Evolutionary conservation across 2,888 invertebrate genomes (phyloP), one percentile per base, ranked within the genome.

Genomic region (Lathronympha strigana): DNA sequence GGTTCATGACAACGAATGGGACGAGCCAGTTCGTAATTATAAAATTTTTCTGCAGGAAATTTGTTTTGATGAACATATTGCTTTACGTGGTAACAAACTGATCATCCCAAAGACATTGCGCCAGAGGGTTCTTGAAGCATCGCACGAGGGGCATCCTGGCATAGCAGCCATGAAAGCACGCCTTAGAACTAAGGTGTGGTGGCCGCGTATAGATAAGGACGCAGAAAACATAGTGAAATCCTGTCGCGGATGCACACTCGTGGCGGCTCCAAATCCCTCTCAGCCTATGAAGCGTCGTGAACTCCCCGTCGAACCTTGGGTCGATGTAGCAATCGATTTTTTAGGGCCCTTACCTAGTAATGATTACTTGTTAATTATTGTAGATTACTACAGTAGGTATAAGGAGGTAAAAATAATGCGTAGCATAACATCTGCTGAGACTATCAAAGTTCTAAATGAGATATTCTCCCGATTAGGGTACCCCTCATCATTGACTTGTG

Each of bases 141-240:
- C 66, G 0, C 66, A 68, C 21, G 43, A 63, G 51, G 63, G 68
- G 2, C 77, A 77, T 50, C 72, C 74, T 1, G 75, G 75, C 11
- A 72, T 72, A 23, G 70, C 68, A 1, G 43, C 45, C 19, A 62
- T 62, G 62, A 64, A 66, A 28, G 45, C 50, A 21, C 54, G 67
- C 0, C 31, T 68, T 3, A 54, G 68, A 19, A 38, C 61, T 2
- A 68, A 66, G 33, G 66, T 63, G n/a, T 68, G 67, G 67, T 69
- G 69, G 69, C 67, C 67, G 8, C 36, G 45, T 9, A 38, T 61
- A 2, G 69, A 66, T 31, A 63, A 58, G 11, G 67, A 69, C 25
- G 63, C 45, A 13, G 67, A 67, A 23, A 51, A 15, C 5, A 11
- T 36, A 4, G 62, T 67, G 0, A 69, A 62, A 36, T 6, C 23